A percentile compares a stretch with the other conserved stretches of the same genome.
Evolutionary conservation across 2,888 invertebrate genomes (phyloP).

Genomic region (Clanis bilineata): DNA sequence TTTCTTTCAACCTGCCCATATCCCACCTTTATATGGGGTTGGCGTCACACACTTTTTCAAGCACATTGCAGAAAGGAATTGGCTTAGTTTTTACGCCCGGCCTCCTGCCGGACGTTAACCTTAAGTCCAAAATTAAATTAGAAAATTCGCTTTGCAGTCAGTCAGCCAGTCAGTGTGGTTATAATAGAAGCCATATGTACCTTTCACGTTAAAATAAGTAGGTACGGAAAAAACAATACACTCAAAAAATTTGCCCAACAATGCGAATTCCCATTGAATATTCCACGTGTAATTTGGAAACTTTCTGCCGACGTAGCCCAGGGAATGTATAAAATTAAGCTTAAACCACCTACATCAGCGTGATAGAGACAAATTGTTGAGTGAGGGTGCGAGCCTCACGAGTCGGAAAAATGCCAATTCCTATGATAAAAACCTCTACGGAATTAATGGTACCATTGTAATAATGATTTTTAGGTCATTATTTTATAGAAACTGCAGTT

Average conservation of each 20-base stretch:
- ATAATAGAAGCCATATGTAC: too few relatives aligned
- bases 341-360: conserved; percentile 26
- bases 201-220: not conserved
- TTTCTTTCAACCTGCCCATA: too few relatives aligned
- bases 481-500: too few relatives aligned
- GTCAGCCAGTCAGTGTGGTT: too few relatives aligned
- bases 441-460: not conserved
- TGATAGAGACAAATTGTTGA: conserved; percentile 29
- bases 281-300: conserved; percentile 36
- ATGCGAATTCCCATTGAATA: conserved; percentile 28
- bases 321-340: conserved; percentile 30
- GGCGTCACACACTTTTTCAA: too few relatives aligned
- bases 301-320: conserved; percentile 22
- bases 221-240: not conserved
- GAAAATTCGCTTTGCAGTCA: too few relatives aligned
- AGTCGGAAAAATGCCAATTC: conserved; percentile 27
- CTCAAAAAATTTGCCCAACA: not conserved
- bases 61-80: too few relatives aligned
- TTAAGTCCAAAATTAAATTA: too few relatives aligned
- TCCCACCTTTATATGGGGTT: too few relatives aligned
- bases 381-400: conserved; percentile 19
- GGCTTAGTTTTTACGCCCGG: too few relatives aligned
- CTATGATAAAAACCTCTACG: not conserved
- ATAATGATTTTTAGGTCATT: too few relatives aligned
- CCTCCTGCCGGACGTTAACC: too few relatives aligned